phyloP scores from a whole-genome alignment of 2,113 vertebrate species.

The Mesembrinibis cayennensis region DNA sequence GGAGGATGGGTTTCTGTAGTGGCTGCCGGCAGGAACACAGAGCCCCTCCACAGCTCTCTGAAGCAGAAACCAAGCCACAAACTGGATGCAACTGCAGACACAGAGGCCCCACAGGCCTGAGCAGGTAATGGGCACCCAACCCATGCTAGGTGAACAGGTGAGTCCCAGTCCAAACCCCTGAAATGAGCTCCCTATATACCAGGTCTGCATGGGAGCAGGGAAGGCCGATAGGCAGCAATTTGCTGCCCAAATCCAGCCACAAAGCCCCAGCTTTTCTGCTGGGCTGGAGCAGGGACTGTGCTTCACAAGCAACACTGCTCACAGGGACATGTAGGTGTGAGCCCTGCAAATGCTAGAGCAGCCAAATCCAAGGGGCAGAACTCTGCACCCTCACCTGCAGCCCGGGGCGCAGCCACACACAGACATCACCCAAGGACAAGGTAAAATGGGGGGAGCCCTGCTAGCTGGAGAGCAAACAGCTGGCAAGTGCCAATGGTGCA shows the following conservation, averaged over 20 bases:
- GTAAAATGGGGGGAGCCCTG: background rate
- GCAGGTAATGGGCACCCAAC: background rate
- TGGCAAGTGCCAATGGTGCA: background rate
- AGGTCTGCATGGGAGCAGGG: background rate
- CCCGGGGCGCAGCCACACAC: background rate
- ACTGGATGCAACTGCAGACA: background rate
- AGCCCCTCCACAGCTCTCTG: background rate
- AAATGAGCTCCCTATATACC: background rate
- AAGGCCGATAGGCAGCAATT: background rate
- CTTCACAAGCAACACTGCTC: background rate
- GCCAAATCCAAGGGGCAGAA: background rate
- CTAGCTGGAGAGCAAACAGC: background rate
- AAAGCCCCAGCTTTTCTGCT: background rate
- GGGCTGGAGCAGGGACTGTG: background rate
- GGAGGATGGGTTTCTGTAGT: background rate
- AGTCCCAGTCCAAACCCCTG: background rate
- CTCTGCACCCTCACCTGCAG: background rate
- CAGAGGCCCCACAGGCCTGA: background rate
- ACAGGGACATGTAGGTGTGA: rapidly evolving
- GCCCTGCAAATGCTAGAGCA: background rate
- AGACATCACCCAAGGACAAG: background rate
- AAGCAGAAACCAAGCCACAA: background rate
- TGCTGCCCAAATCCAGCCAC: background rate
- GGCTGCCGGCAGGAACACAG: background rate
- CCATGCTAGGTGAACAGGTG: background rate